Percentiles rank a stretch among this genome's conserved stretches.
Evolutionary conservation across 2,888 invertebrate genomes (phyloP).

Genomic region (Nomada fucata): DNA sequence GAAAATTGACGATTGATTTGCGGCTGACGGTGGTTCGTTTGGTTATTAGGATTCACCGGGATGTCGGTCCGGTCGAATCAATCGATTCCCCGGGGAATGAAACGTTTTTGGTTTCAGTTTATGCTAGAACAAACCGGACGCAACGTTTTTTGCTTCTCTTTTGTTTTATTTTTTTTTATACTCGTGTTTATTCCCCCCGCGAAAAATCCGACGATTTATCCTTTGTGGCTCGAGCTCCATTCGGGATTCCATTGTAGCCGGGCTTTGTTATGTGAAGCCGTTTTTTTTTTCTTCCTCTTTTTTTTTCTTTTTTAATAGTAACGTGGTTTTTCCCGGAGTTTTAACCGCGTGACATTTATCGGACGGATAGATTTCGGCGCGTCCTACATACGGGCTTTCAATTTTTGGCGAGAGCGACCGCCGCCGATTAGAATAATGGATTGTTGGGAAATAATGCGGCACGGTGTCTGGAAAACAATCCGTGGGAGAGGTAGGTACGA

Average conservation of each 20-base stretch:
- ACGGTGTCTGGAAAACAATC: not conserved
- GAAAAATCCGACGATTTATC: not conserved
- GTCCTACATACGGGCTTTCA: no score
- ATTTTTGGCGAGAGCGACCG: no score
- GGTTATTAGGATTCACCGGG: constrained; percentile 10
- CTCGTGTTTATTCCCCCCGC: not conserved
- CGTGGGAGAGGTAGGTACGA: no score
- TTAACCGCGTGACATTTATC: no score
- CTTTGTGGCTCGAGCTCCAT: not conserved
- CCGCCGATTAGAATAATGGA: no score
- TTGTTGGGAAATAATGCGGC: no score
- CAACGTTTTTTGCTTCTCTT: not conserved
- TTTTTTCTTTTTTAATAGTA: not conserved
- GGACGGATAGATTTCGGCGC: no score
- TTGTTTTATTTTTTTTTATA: not conserved
- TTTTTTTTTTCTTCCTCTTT: not conserved
- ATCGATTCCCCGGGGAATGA: constrained; percentile 8
- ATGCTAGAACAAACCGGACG: not conserved
- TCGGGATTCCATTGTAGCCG: not conserved
- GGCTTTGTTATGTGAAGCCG: not conserved
- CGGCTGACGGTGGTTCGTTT: constrained; percentile 13
- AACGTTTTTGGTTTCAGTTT: constrained; percentile 4
- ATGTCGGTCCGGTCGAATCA: not conserved
- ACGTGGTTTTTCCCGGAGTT: no score
- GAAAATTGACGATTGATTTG: constrained; percentile 54